Evolutionary conservation across 2,888 invertebrate genomes (phyloP), one percentile per base, ranked within the genome.

Genomic region (Eupithecia centaureata): DNA sequence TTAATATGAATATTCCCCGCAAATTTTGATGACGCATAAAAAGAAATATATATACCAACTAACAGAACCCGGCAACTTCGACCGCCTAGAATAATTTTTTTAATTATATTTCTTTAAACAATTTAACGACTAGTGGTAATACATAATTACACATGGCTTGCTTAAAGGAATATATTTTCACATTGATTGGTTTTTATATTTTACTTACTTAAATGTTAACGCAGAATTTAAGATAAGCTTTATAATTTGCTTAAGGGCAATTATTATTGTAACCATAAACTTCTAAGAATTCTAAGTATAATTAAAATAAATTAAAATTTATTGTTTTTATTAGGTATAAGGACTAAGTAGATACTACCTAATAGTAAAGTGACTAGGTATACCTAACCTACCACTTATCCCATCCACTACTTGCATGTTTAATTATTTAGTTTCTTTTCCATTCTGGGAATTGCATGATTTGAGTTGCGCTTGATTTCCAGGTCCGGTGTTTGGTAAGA

Each of bases 401-500:
- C 22, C 18, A 22, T 47, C 54, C 15, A 30, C 7, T 35, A 35
- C n/a, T 28, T 33, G 61, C 33, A 54, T 25, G 4, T 33, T 52
- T 61, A 27, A 42, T 4, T 13, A 5, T 59, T 28, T 65, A 57
- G 5, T 57, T 30, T 47, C 15, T 4, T 18, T 8, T 22, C 18
- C 18, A 57, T 18, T 57, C 18, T 64, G 56, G 35, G 30, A 22
- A 65, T 18, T 54, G 12, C 70, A 68, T 62, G 65, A 54, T 51
- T 72, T 71, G 70, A 38, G 59, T 67, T 73, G 58, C 67, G 4
- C 54, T 56, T 68, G 12, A 18, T 65, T 74, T 75, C 18, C 79
- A 79, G 78, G 54, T 56, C 83, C 86, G 4, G 81, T 84, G 13
- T 86, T 85, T 28, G 79, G 82, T 8, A 74, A 56, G 30, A 78